Evolutionary conservation across 2,888 invertebrate genomes (phyloP), one percentile per base, ranked within the genome.

Genomic region (Chydorus sphaericus): DNA sequence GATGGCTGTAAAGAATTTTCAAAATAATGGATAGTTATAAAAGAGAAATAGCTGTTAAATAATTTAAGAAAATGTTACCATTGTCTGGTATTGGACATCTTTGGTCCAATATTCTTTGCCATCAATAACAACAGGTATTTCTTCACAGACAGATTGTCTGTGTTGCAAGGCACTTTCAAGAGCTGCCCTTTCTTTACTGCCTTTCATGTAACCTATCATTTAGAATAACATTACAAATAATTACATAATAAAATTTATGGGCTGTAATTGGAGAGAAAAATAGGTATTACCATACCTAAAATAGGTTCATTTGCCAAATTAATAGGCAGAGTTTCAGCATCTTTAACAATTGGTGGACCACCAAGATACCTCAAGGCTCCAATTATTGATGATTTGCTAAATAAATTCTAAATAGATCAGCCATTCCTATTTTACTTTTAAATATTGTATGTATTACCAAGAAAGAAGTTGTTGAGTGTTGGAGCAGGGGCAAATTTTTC

Each of bases 101-200:
- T 83, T 78, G 1, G 87, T 86, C 63, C 77, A 78, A 63, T 85
- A 81, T 67, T 83, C 83, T 70, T 96, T 79, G 62, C 85, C 84
- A n/a, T 94, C 97, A 68, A 98, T 90, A n/a, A 96, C 81, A 67
- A 98, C 85, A 8, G 98, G 97, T 59, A 97, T 80, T 62, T 97
- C 94, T 66, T 85, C 83, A 58, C 81, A 79, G 57, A 74, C 73
- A 26, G 73, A 70, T 11, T 81, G 73, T 61, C 81, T 78, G 59
- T 79, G 73, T 59, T 80, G 72, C 39, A 97, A 70, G 48, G 83
- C 83, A 52, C 75, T 74, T 61, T 81, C 77, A 31, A 97, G 71
- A 48, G 79, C 81, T 53, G 73, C 69, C 57, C 92, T 78, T 71
- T 98, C 96, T 56, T 76, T 70, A 60, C 90, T 90, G 50, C 86